Evolutionary conservation across 2,888 invertebrate genomes (phyloP).

Genomic region (Acleris holmiana): DNA sequence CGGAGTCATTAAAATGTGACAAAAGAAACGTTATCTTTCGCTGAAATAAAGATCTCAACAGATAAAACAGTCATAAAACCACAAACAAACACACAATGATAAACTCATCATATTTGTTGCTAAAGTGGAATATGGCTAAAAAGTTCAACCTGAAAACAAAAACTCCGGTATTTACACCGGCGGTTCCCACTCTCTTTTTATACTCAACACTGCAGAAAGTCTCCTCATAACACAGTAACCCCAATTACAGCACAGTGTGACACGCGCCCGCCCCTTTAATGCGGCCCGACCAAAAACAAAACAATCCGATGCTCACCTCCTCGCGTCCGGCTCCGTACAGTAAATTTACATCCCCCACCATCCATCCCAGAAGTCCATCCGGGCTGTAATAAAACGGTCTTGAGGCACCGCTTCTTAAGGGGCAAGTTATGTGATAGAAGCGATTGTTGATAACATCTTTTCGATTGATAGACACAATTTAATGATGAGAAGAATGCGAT

Average conservation of each 20-base stretch:
- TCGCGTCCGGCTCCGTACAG: constrained; percentile 80
- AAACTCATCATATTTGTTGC: too few species aligned
- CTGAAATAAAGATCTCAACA: too few species aligned
- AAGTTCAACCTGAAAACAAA: too few species aligned
- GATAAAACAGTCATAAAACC: too few species aligned
- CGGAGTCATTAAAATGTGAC: too few species aligned
- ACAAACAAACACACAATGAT: too few species aligned
- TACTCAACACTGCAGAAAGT: neutral
- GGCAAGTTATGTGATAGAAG: constrained; percentile 44
- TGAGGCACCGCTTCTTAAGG: constrained; percentile 73
- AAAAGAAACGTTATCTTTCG: too few species aligned
- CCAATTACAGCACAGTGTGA: constrained; percentile 55
- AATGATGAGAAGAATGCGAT: neutral
- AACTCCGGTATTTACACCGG: too few species aligned
- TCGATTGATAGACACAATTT: neutral
- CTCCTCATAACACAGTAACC: neutral
- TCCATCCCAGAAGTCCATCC: constrained; percentile 83
- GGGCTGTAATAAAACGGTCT: constrained; percentile 82
- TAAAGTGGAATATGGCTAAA: too few species aligned
- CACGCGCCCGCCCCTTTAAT: constrained; percentile 57
- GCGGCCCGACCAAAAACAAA: constrained; percentile 78
- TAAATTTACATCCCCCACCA: constrained; percentile 83
- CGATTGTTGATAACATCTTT: constrained; percentile 33
- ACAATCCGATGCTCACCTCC: constrained; percentile 82
- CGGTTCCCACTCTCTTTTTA: too few species aligned